Evolutionary conservation across 2,113 vertebrate genomes (phyloP).

Genomic region (Choloepus hoffmanni): DNA sequence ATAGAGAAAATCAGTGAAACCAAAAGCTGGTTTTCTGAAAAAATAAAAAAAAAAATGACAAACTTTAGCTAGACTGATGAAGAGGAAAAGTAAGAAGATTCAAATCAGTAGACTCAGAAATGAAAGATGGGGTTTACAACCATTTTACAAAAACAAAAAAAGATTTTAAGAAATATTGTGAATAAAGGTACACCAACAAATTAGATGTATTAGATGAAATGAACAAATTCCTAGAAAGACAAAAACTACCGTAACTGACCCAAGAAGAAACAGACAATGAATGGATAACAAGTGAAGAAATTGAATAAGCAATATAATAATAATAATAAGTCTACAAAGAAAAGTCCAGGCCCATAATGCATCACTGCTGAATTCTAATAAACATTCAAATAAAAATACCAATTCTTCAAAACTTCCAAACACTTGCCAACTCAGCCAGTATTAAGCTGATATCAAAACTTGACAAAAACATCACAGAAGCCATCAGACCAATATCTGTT

Average conservation of each 20-base stretch:
- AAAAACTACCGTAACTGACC: too few species aligned
- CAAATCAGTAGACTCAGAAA: neutral
- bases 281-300: too few species aligned
- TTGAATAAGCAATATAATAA: too few species aligned
- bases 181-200: too few species aligned
- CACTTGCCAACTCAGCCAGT: neutral
- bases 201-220: too few species aligned
- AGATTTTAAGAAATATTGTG: too few species aligned
- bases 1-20: neutral
- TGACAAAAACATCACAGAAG: too few species aligned
- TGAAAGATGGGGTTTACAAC: neutral
- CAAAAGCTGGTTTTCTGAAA: neutral
- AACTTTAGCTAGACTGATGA: too few species aligned
- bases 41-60: neutral
- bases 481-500: too few species aligned
- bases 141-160: neutral
- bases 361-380: neutral
- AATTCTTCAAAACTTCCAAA: neutral
- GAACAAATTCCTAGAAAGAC: too few species aligned
- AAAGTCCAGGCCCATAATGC: neutral
- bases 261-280: neutral
- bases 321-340: neutral
- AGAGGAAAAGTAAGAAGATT: neutral
- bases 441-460: neutral
- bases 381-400: neutral